Base-by-base conservation (phyloP, 2,888 invertebrate genomes). In the Calliscelio sp. region DNA sequence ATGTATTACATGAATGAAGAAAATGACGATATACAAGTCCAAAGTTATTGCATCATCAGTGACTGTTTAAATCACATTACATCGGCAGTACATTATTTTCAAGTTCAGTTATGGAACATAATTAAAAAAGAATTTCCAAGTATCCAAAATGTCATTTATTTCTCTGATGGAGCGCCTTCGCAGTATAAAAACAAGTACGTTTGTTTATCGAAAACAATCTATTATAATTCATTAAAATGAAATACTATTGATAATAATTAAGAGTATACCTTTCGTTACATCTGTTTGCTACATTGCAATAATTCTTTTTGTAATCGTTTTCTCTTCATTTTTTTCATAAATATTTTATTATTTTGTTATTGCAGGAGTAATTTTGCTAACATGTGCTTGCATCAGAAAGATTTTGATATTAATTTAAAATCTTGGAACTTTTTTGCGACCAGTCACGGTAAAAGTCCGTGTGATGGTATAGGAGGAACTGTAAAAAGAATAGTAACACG, bases 181-280 rank as follows among this genome's bases (percentile, higher is more conserved):
- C 82, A 82, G 49, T 82, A 71, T 16, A 78, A 82, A 59, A 82
- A 82, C 51, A 82, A 63, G 77, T 81, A 73, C 32, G 32, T 32
- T 7, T 32, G 32, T 32, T 32, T 32, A 32, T 32, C 10, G 10
- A 32, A 32, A 32, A 32, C 32, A 49, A 32, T 38, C 14, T 61
- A 38, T 59, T 38, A 38, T 14, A 59, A 20, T 59, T 38, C n/a
- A 22, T 14, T 38, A 22, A 38, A 59, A 59, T 20, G 32, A 35
- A 35, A 18, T 38, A 24, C 32, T 7, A 7, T 32, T 32, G 5
- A 32, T 7, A 32, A 32, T 32, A 32, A 5, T 10, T 32, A n/a
- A n/a, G n/a, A 32, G 32, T 32, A 32, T 32, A 32, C 32, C n/a
- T n/a, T n/a, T n/a, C n/a, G n/a, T n/a, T n/a, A n/a, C n/a, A n/a